phyloP scores from a whole-genome alignment of 92 coral and sea anemone genomes.

The Porites divaricata region DNA sequence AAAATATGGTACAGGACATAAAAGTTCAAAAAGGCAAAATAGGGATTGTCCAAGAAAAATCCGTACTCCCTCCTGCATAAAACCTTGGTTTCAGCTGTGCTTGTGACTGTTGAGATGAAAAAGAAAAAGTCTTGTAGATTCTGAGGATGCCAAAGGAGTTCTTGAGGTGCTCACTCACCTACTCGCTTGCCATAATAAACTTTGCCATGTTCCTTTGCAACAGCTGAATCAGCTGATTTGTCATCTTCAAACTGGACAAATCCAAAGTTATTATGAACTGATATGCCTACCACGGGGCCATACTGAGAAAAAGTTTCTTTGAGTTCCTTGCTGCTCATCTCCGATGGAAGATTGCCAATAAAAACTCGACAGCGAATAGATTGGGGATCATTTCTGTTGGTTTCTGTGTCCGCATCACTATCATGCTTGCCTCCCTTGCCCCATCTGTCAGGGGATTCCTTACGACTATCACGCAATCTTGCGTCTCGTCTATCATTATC shows the following conservation, averaged over 20 bases:
- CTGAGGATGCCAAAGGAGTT: not conserved
- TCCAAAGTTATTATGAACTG: constrained; percentile 89
- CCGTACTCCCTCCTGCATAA: not conserved
- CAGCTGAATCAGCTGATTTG: constrained; percentile 87
- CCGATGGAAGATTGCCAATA: constrained; percentile 88
- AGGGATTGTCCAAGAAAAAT: not conserved
- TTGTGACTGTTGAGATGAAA: not conserved
- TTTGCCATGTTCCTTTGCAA: constrained; percentile 87
- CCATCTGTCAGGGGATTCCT: constrained; percentile 40
- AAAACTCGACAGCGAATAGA: constrained; percentile 95
- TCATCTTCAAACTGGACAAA: constrained; percentile 97
- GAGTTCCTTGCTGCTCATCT: constrained; percentile 85
- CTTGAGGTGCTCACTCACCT: constrained; percentile 68
- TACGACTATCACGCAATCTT: constrained; percentile 44
- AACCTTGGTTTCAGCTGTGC: not conserved
- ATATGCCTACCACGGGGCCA: constrained; percentile 85
- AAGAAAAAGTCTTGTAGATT: not conserved
- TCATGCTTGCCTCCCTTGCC: constrained; percentile 21
- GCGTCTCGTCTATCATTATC: constrained; percentile 42
- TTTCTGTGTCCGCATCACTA: constrained; percentile 49
- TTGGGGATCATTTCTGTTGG: constrained; percentile 89
- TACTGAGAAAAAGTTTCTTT: constrained; percentile 83
- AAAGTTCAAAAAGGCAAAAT: not conserved
- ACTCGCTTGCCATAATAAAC: constrained; percentile 76
- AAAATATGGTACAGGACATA: not conserved